These are phyloP conservation scores for Cheilosia vernalis DNA, from an alignment of 2,888 invertebrate genomes.

Conservation along the genomic window DNA sequence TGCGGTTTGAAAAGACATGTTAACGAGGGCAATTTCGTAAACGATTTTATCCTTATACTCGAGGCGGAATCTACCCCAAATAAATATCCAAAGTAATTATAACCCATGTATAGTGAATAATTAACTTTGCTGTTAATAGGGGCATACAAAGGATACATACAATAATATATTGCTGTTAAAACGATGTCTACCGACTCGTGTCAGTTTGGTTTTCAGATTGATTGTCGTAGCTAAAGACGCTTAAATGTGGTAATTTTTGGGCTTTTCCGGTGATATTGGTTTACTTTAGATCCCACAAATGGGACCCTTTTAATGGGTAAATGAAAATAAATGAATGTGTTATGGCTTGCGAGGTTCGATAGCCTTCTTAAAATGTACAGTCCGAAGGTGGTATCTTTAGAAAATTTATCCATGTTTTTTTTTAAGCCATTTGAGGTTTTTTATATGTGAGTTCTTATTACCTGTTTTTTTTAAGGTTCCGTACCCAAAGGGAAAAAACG, in stretches of 20 bases:
- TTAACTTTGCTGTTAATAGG: conserved; percentile 1
- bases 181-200: neutral
- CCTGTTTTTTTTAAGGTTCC: too few relatives aligned
- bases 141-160: neutral
- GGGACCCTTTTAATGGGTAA: neutral
- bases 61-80: conserved; percentile 24
- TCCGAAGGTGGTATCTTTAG: too few relatives aligned
- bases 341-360: neutral
- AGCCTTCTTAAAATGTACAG: too few relatives aligned
- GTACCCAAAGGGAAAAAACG: too few relatives aligned
- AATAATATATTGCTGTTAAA: neutral
- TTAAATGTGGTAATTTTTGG: neutral
- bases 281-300: neutral
- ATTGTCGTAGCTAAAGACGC: neutral
- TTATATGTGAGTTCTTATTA: too few relatives aligned
- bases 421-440: too few relatives aligned
- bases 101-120: conserved; percentile 6
- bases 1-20: conserved; percentile 58
- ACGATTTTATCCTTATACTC: conserved; percentile 42
- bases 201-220: neutral
- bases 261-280: too few relatives aligned
- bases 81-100: conserved; percentile 37
- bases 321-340: neutral
- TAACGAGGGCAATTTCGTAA: conserved; percentile 55
- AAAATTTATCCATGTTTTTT: too few relatives aligned